These are phyloP conservation scores for Pongo pygmaeus DNA, from an alignment of 2,113 vertebrate genomes.

Conservation along the genomic window DNA sequence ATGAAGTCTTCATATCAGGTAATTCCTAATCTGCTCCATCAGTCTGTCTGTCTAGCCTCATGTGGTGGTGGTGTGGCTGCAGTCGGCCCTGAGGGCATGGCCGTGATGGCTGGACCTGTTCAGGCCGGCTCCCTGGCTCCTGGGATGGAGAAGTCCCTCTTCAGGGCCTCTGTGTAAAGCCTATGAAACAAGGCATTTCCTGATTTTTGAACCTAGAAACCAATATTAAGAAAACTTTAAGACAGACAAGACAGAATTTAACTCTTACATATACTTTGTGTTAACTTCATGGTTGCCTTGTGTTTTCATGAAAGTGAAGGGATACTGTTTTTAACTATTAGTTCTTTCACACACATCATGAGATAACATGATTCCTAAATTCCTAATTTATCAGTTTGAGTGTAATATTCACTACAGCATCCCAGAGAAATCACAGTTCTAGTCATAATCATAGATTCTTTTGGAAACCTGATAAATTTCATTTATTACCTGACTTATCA, in stretches of 20 bases:
- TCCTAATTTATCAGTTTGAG: background rate
- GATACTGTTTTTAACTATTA: background rate
- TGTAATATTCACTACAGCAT: background rate
- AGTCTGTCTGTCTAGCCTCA: background rate
- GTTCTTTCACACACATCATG: background rate
- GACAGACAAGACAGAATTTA: background rate
- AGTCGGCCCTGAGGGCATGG: background rate
- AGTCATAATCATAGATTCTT: background rate
- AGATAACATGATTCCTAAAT: background rate
- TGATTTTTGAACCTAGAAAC: background rate
- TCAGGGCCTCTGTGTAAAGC: background rate
- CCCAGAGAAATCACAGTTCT: background rate
- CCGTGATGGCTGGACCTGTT: too few relatives aligned
- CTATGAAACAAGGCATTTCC: background rate
- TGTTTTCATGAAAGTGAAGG: background rate
- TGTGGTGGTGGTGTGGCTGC: background rate
- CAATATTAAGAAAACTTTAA: background rate
- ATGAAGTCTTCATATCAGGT: background rate
- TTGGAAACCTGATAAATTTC: background rate
- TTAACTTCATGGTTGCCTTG: background rate
- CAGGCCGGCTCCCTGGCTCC: background rate
- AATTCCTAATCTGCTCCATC: background rate
- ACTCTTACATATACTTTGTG: too few relatives aligned
- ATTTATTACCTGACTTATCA: background rate
- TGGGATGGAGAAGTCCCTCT: background rate